Evolutionary conservation across 2,797 vertebrate species (phyloP).

Genomic region (Acrocephalus scirpaceus): DNA sequence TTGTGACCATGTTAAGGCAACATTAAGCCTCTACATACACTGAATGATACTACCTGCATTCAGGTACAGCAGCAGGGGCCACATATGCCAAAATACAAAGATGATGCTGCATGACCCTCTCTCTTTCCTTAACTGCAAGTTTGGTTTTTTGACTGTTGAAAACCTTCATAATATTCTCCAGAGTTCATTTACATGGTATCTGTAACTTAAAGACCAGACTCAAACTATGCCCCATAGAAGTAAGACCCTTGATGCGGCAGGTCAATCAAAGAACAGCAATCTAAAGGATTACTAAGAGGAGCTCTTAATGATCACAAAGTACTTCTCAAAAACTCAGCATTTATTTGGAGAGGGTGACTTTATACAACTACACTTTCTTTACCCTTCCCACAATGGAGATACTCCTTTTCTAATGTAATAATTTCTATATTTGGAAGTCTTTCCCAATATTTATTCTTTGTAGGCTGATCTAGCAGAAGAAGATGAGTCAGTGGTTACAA

Average conservation of each 20-base stretch:
- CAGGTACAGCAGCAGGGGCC: not conserved
- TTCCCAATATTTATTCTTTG: not conserved
- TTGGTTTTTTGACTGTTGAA: not conserved
- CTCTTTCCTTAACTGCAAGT: not conserved
- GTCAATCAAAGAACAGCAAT: not conserved
- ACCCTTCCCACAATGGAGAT: not conserved
- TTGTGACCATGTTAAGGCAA: not conserved
- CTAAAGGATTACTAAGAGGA: not conserved
- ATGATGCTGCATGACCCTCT: not conserved
- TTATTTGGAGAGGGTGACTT: not conserved
- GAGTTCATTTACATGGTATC: not conserved
- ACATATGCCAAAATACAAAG: not conserved
- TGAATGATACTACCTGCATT: not conserved
- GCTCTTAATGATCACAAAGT: not conserved
- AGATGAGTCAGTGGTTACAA: not conserved
- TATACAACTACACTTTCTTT: not conserved
- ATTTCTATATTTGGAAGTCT: not conserved
- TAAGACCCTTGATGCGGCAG: not conserved
- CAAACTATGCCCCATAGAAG: not conserved
- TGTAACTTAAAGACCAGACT: not conserved
- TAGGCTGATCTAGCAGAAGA: not conserved
- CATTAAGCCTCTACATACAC: accelerated
- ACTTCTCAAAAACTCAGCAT: not conserved
- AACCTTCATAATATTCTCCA: not conserved
- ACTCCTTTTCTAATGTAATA: not conserved